These are phyloP conservation scores for Beris chalybata DNA, from an alignment of 2,888 invertebrate species.

Conservation along the genomic window DNA sequence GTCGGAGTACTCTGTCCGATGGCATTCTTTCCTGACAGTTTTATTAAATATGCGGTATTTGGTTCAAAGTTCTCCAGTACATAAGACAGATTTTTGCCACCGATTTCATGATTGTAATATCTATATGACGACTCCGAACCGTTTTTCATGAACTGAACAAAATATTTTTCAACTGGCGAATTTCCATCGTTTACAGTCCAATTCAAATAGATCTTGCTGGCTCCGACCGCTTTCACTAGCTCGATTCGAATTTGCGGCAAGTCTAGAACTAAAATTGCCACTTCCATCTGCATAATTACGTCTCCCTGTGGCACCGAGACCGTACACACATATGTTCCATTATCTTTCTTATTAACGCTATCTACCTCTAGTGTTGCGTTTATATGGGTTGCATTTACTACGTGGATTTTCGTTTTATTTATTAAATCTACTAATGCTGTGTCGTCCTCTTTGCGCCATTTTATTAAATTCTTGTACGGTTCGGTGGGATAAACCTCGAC, in stretches of 20 bases:
- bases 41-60: constrained; percentile 67
- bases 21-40: constrained; percentile 68
- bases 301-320: constrained; percentile 51
- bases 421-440: constrained; percentile 49
- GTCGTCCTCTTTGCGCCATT: constrained; percentile 61
- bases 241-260: constrained; percentile 72
- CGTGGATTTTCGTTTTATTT: constrained; percentile 51
- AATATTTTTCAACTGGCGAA: constrained; percentile 64
- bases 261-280: constrained; percentile 66
- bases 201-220: constrained; percentile 74
- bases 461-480: constrained; percentile 46
- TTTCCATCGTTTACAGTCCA: constrained; percentile 82
- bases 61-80: constrained; percentile 68
- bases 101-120: constrained; percentile 64
- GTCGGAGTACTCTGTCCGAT: constrained; percentile 63
- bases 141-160: constrained; percentile 57
- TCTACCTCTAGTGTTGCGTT: constrained; percentile 63
- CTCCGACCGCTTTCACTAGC: constrained; percentile 73
- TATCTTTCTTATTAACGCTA: constrained; percentile 68
- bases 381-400: constrained; percentile 62
- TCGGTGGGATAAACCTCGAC: constrained; percentile 64
- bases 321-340: constrained; percentile 69
- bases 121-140: constrained; percentile 63
- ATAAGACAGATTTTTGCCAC: constrained; percentile 67
- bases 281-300: constrained; percentile 54